Conservation (phyloP, 2,113 vertebrate species). For the Malurus alboscapulatus region DNA sequence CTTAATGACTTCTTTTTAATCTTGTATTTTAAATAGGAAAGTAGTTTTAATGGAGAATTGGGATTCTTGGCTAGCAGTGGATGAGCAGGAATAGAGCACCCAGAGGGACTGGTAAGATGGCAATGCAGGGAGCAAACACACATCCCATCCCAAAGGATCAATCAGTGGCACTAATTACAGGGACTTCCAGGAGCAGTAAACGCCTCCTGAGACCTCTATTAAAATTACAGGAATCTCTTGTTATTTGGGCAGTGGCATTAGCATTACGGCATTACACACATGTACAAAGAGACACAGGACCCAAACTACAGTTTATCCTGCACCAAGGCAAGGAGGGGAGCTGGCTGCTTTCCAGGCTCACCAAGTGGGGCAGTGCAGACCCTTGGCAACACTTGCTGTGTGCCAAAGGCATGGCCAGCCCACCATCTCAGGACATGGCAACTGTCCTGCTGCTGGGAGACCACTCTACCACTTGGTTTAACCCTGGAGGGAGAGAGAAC, state of each 20-base stretch:
- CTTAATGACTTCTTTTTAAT: neutral
- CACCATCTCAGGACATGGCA: accelerated
- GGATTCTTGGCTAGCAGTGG: neutral
- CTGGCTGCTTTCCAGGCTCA: neutral
- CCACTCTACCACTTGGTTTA: neutral
- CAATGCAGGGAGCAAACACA: neutral
- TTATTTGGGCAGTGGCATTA: neutral
- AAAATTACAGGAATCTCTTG: neutral
- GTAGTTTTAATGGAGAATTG: neutral
- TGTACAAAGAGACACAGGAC: neutral
- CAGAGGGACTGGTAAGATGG: neutral
- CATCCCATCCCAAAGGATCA: neutral
- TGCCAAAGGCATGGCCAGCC: neutral
- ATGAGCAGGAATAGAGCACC: neutral
- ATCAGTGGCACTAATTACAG: neutral
- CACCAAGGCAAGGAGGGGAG: neutral
- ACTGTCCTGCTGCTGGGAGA: neutral
- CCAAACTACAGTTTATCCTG: neutral
- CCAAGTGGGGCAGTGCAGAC: neutral
- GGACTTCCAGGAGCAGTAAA: neutral
- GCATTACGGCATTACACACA: neutral
- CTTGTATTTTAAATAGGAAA: neutral
- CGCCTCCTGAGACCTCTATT: neutral
- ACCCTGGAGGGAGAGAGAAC: neutral
- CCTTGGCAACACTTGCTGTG: accelerated